A percentile compares a stretch with the other conserved stretches of the same genome.
Conservation (phyloP, 2,113 vertebrate genomes). For the Gavia stellata region DNA sequence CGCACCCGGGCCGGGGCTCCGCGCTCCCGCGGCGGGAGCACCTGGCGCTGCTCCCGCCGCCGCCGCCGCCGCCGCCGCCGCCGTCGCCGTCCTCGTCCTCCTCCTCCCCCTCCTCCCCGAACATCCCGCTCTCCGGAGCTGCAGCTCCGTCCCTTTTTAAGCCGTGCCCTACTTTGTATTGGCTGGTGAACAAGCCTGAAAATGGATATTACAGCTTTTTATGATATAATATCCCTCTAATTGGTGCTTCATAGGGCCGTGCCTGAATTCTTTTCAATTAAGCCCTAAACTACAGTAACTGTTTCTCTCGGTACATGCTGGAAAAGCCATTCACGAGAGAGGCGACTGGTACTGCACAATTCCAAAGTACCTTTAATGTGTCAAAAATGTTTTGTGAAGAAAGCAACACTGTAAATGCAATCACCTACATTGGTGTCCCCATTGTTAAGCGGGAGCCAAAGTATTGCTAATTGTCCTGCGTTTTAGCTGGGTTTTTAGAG, state of each 20-base stretch:
- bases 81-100: not conserved
- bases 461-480: slow-evolving; percentile 97
- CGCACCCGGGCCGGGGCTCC: not conserved
- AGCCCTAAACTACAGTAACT: slow-evolving; percentile 78
- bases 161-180: slow-evolving; percentile 74
- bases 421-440: slow-evolving; percentile 93
- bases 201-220: slow-evolving; percentile 85
- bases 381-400: slow-evolving; percentile 85
- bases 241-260: slow-evolving; percentile 79
- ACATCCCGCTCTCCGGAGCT: slow-evolving; percentile 50
- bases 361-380: slow-evolving; percentile 83
- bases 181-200: slow-evolving; percentile 75
- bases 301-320: slow-evolving; percentile 74
- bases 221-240: slow-evolving; percentile 85
- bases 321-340: slow-evolving; percentile 79
- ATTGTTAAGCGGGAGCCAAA: slow-evolving; percentile 89
- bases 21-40: not conserved
- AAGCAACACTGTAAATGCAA: slow-evolving; percentile 95
- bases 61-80: not conserved
- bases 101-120: slow-evolving; percentile 44
- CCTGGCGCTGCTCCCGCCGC: not conserved
- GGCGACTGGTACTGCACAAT: slow-evolving; percentile 80
- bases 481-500: slow-evolving; percentile 96
- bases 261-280: slow-evolving; percentile 84
- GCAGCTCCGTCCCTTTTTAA: slow-evolving; percentile 67